phyloP scores from a whole-genome alignment of 2,113 vertebrate genomes.

The Coptodon bakossiorum region DNA sequence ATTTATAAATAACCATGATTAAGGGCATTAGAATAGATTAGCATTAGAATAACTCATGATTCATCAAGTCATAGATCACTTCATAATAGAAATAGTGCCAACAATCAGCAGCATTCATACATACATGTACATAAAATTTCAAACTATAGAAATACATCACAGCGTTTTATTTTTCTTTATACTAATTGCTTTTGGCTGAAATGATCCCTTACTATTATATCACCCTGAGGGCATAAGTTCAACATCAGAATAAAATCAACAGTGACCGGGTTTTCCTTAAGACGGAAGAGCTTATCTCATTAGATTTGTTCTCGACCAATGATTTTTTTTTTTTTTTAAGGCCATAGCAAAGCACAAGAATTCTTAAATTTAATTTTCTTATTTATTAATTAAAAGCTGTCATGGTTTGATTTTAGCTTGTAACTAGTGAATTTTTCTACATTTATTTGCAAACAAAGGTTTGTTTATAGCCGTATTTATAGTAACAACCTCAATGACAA shows the following conservation, averaged over 20 bases:
- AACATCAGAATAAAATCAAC: background rate
- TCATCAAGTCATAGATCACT: background rate
- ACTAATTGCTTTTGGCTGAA: background rate
- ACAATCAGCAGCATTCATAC: background rate
- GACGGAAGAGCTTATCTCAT: background rate
- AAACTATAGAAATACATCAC: background rate
- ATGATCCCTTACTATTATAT: background rate
- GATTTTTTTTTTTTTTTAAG: background rate
- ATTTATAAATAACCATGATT: background rate
- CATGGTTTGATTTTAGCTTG: background rate
- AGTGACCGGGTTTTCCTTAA: background rate
- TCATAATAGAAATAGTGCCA: background rate
- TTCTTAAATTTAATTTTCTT: background rate
- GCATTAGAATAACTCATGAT: background rate
- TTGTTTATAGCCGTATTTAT: background rate
- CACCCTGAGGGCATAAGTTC: background rate
- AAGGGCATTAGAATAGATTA: background rate
- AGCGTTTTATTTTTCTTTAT: background rate
- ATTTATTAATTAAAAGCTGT: background rate
- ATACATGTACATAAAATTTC: background rate
- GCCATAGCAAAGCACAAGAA: accelerated
- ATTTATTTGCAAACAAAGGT: background rate
- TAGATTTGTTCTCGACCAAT: background rate
- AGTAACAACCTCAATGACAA: background rate
- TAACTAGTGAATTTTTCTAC: background rate